phyloP scores from a whole-genome alignment of 2,797 vertebrate genomes.

The Steatocranus sp. region DNA sequence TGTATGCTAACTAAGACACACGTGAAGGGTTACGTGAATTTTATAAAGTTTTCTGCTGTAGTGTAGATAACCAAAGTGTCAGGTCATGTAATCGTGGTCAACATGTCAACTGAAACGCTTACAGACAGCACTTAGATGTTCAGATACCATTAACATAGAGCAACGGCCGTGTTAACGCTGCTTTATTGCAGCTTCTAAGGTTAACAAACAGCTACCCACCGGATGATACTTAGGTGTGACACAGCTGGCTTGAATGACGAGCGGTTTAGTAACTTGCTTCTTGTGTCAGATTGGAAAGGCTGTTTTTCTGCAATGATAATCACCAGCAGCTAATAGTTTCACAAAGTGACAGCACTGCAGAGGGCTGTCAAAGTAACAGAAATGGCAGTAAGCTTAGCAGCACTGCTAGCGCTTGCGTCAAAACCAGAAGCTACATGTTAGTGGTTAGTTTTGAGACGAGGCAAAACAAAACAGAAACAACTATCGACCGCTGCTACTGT shows the following conservation, averaged over 20 bases:
- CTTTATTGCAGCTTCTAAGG: not conserved
- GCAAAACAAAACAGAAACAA: not conserved
- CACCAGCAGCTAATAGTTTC: not conserved
- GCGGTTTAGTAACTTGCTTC: not conserved
- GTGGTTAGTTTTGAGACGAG: not conserved
- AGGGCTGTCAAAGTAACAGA: not conserved
- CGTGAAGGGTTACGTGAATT: not conserved
- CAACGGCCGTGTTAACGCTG: not conserved
- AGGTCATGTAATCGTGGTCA: not conserved
- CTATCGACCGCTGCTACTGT: not conserved
- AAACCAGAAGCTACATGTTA: not conserved
- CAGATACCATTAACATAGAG: not conserved
- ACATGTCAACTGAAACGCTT: not conserved
- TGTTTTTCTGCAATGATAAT: not conserved
- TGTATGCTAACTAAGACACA: not conserved
- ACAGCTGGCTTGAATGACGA: not conserved
- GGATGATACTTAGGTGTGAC: not conserved
- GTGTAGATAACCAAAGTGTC: not conserved
- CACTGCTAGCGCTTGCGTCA: rapidly evolving
- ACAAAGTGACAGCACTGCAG: not conserved
- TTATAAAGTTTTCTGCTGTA: not conserved
- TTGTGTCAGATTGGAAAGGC: not conserved
- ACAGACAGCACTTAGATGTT: not conserved
- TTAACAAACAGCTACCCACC: not conserved
- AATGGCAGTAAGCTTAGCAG: not conserved